Conservation (phyloP, 2,797 vertebrate species). For the Sternarchorhynchus goeldii region DNA sequence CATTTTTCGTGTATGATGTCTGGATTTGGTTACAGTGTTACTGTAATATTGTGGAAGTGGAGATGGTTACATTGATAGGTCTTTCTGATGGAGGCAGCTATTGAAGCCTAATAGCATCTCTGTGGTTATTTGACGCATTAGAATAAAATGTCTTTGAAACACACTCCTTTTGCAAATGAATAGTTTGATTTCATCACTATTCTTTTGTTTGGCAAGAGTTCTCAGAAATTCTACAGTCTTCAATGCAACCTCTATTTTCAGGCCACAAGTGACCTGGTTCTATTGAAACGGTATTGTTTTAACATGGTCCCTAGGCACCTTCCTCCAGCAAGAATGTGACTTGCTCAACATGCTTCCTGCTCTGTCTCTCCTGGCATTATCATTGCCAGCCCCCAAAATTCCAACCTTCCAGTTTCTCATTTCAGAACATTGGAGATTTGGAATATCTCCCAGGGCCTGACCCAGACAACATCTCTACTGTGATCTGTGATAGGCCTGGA, state of each 20-base stretch:
- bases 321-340: constrained; percentile 25
- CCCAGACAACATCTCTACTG: constrained; percentile 23
- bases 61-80: not conserved
- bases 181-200: not conserved
- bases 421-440: too few species aligned
- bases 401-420: constrained; percentile 5
- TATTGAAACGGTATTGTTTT: not conserved
- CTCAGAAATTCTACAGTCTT: not conserved
- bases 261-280: not conserved
- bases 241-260: not conserved
- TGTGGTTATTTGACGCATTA: not conserved
- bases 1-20: too few species aligned
- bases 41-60: too few species aligned
- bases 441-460: too few species aligned
- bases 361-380: too few species aligned
- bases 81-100: not conserved
- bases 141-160: not conserved
- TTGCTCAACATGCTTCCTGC: constrained; percentile 29
- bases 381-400: not conserved
- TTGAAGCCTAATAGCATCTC: not conserved
- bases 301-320: constrained; percentile 28
- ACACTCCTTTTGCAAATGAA: not conserved
- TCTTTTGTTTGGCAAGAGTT: not conserved
- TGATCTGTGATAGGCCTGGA: constrained; percentile 2
- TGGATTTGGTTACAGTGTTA: too few species aligned